These are phyloP conservation scores for Apostichopus japonicus DNA, from an alignment of 35 echinoderm and acorn worm species.

Conservation along the genomic window DNA sequence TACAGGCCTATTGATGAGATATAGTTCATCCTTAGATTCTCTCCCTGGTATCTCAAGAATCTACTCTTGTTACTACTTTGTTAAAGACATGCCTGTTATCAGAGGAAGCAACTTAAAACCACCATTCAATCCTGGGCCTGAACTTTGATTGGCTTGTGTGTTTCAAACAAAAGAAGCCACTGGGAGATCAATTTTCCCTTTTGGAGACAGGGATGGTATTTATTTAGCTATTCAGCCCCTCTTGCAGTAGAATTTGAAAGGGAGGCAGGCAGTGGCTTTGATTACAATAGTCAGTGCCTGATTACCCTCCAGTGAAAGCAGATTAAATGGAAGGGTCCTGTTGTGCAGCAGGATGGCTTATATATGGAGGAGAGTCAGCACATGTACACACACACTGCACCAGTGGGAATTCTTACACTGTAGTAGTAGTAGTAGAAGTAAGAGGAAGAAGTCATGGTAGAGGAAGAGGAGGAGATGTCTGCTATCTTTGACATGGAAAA, in stretches of 20 bases:
- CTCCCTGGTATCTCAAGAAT: conserved; percentile 10
- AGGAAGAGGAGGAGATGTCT: too few species aligned
- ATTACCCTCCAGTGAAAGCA: conserved; percentile 44
- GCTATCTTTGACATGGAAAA: too few species aligned
- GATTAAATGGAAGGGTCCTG: neutral
- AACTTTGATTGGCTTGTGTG: conserved; percentile 42
- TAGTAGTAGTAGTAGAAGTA: too few species aligned
- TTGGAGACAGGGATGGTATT: conserved; percentile 39
- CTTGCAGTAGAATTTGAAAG: neutral
- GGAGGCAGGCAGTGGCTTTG: conserved; percentile 19
- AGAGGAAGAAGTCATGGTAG: too few species aligned
- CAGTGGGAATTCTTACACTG: too few species aligned
- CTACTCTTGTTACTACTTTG: neutral
- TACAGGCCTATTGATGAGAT: neutral
- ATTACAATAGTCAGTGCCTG: conserved; percentile 18
- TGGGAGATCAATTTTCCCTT: conserved; percentile 12
- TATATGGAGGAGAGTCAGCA: too few species aligned
- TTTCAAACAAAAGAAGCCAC: conserved; percentile 33
- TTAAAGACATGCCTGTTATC: conserved; percentile 15
- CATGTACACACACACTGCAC: too few species aligned
- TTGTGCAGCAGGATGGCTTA: neutral
- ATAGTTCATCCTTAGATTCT: neutral
- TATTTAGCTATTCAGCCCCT: conserved; percentile 37
- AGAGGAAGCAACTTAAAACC: conserved; percentile 20
- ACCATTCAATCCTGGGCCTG: conserved; percentile 8